phyloP scores from a whole-genome alignment of 2,888 invertebrate genomes.

The Stenchaetothrips biformis region DNA sequence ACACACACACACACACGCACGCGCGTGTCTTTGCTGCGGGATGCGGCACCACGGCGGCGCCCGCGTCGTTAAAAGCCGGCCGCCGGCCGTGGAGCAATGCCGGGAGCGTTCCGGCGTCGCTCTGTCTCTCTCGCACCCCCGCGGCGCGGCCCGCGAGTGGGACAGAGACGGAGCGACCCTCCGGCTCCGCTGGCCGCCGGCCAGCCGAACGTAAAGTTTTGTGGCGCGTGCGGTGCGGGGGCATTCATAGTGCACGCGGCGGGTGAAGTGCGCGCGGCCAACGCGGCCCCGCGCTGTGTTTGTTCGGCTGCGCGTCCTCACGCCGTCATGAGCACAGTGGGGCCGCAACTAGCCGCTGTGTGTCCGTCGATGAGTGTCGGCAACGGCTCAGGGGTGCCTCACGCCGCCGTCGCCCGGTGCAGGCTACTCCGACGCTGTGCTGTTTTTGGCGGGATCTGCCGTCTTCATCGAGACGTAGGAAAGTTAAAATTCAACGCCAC shows the following conservation, averaged over 20 bases:
- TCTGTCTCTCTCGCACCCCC: not conserved
- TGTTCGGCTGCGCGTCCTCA: too few species aligned
- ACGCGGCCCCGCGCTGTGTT: not conserved
- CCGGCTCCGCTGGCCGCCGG: not conserved
- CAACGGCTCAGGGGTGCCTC: too few species aligned
- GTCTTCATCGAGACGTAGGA: too few species aligned
- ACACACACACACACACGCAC: not conserved
- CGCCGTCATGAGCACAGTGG: not conserved
- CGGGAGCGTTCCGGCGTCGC: not conserved
- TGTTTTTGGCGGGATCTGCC: too few species aligned
- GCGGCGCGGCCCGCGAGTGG: too few species aligned
- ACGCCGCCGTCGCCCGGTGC: too few species aligned
- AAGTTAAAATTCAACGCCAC: too few species aligned
- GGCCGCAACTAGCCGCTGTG: not conserved
- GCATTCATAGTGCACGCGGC: not conserved
- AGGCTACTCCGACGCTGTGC: too few species aligned
- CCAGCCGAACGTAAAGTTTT: not conserved
- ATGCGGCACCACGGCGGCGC: not conserved
- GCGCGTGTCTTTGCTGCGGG: too few species aligned
- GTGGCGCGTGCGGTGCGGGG: not conserved
- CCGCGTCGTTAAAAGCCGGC: slow-evolving; percentile 8
- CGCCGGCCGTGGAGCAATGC: not conserved
- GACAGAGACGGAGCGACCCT: too few species aligned
- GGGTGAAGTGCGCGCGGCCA: not conserved
- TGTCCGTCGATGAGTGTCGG: not conserved